phyloP scores from a whole-genome alignment of 2,113 vertebrate species.

The Epinephelus moara region DNA sequence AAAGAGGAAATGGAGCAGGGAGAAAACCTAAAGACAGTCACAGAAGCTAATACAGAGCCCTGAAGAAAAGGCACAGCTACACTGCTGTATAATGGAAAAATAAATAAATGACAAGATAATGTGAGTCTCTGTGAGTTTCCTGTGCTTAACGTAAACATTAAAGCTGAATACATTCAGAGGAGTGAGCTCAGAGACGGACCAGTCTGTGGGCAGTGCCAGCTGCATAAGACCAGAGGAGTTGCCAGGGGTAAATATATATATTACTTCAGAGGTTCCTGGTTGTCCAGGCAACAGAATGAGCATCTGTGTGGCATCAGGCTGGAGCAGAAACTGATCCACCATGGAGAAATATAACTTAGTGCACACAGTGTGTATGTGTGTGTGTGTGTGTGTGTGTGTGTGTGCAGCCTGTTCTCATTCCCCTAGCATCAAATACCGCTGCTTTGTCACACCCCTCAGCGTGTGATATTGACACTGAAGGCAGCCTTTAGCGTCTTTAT shows the following conservation, averaged over 20 bases:
- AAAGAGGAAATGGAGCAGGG: conserved; percentile 55
- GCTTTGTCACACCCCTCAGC: too few species aligned
- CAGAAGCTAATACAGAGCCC: conserved; percentile 13
- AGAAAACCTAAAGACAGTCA: conserved; percentile 43
- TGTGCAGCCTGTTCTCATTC: too few species aligned
- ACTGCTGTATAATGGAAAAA: background rate
- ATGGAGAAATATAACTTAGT: conserved; percentile 22
- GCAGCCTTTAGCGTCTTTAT: too few species aligned
- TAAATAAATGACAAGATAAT: conserved; percentile 20
- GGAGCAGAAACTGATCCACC: conserved; percentile 17
- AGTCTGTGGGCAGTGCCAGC: conserved; percentile 1
- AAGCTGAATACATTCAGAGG: conserved; percentile 1
- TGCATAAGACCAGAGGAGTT: background rate
- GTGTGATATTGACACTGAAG: too few species aligned
- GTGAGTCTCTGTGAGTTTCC: background rate
- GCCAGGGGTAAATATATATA: background rate
- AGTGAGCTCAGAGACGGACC: background rate
- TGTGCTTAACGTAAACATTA: background rate
- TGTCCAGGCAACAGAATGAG: conserved; percentile 40
- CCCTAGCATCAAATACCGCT: too few species aligned
- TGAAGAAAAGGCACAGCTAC: conserved; percentile 7
- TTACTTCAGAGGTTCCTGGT: conserved; percentile 19
- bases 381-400: background rate
- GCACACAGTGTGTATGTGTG: background rate
- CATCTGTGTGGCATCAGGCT: conserved; percentile 43